These are phyloP conservation scores for Tuberolachnus salignus DNA, from an alignment of 2,888 invertebrate genomes.

Conservation along the genomic window DNA sequence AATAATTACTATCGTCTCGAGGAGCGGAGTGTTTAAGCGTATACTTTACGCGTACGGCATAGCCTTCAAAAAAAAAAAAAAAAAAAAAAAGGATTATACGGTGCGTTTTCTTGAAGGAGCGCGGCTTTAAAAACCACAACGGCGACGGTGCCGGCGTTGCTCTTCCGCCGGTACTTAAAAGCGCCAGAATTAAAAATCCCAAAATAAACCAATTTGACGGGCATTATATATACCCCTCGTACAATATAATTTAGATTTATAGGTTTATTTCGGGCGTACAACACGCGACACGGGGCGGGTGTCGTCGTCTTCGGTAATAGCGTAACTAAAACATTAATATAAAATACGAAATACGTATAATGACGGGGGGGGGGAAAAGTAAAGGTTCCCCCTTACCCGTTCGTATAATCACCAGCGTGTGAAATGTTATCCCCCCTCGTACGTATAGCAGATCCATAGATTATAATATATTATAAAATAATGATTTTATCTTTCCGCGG, in stretches of 20 bases:
- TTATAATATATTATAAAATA: not conserved
- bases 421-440: not conserved
- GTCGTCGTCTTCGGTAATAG: not conserved
- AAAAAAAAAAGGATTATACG: constrained; percentile 20
- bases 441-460: no score
- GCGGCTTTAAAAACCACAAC: constrained; percentile 13
- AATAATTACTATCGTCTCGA: not conserved
- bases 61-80: constrained; percentile 14
- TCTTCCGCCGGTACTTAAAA: not conserved
- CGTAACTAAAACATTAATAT: constrained; percentile 3
- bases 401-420: not conserved
- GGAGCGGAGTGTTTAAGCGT: constrained; percentile 5
- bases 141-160: no score
- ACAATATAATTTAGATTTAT: not conserved
- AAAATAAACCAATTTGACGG: constrained; percentile 27
- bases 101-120: not conserved
- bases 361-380: no score
- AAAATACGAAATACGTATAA: no score
- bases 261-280: not conserved
- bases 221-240: not conserved
- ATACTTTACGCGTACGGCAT: not conserved
- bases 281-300: not conserved
- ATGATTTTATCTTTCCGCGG: not conserved
- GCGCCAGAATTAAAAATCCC: not conserved
- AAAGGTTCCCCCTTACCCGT: not conserved